Evolutionary conservation across 1,140 invertebrate species (phyloP), one percentile per base, ranked within the genome.

Genomic region (Belonocnema kinseyi): DNA sequence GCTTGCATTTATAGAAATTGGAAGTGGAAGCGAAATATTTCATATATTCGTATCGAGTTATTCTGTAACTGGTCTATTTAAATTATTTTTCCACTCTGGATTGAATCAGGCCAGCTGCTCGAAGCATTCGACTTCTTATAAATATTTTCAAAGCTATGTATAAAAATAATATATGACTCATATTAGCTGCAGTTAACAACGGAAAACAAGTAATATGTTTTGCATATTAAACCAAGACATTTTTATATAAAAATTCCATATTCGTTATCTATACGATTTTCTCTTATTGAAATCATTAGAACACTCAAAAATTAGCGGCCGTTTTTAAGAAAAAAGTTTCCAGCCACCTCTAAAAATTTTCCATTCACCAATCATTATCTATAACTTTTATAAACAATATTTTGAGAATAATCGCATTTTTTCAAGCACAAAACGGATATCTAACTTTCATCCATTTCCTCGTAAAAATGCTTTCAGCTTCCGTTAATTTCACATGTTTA

Each of bases 101-200:
- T 66, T 66, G 61, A 66, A 66, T 40, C 33, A 46, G 26, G 61
- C 26, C 61, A 66, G 61, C 58, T 66, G 58, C 61, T 66, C 21
- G 2, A 40, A 54, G 14, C 52, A 54, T 54, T 54, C 14, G 13
- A 54, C 16, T 54, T 19, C 61, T 66, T 66, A 66, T 66, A 66
- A 66, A 66, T 40, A 66, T 40, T 46, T 66, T 40, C 26, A 7
- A 66, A 66, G 26, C 26, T 46, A 46, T 10, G 40, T 46, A 46
- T 66, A 26, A 66, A 66, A 66, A 66, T 66, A 66, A 66, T 66
- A n/a, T 66, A 66, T 66, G 61, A 66, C 61, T 33, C 61, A 66
- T 40, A 66, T n/a, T 26, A n/a, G 11, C 61, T 40, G 4, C 26
- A 66, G 33, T 10, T 26, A 40, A 40, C 14, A 33, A 14, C 40